These are phyloP conservation scores for Erythrocercus mccallii DNA, from an alignment of 2,113 vertebrate genomes.

Conservation along the genomic window DNA sequence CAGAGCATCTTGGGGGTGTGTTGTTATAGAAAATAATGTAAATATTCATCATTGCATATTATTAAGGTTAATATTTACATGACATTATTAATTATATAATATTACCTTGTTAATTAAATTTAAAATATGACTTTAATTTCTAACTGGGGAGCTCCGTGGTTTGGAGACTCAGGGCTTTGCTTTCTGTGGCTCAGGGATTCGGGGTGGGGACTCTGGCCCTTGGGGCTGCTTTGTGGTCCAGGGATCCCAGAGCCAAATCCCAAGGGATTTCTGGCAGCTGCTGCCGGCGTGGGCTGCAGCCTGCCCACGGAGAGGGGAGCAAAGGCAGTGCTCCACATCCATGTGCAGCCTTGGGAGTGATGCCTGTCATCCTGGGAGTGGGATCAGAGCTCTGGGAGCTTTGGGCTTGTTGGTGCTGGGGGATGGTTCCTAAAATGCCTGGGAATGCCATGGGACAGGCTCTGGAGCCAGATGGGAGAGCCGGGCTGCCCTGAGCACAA, in stretches of 20 bases:
- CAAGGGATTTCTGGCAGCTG: neutral
- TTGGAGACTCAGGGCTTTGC: neutral
- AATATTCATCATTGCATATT: neutral
- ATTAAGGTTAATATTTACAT: neutral
- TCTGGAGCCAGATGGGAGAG: neutral
- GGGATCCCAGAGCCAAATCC: neutral
- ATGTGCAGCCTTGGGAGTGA: fast-evolving
- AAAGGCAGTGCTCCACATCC: neutral
- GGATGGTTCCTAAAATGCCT: neutral
- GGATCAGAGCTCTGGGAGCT: neutral
- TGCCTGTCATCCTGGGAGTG: neutral
- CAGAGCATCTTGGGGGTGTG: neutral
- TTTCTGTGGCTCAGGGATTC: fast-evolving
- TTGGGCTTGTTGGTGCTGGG: neutral
- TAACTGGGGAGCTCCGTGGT: neutral
- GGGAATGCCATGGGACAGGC: fast-evolving
- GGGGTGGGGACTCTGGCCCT: neutral
- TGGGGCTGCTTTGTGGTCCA: neutral
- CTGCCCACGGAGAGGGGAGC: neutral
- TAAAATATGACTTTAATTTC: neutral
- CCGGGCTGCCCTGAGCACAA: neutral
- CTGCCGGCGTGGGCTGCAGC: neutral
- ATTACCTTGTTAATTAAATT: neutral
- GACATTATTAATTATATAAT: neutral
- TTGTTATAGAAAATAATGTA: neutral